These are phyloP conservation scores for Drosophila sproati DNA, from an alignment of 1,140 invertebrate species.

Conservation along the genomic window DNA sequence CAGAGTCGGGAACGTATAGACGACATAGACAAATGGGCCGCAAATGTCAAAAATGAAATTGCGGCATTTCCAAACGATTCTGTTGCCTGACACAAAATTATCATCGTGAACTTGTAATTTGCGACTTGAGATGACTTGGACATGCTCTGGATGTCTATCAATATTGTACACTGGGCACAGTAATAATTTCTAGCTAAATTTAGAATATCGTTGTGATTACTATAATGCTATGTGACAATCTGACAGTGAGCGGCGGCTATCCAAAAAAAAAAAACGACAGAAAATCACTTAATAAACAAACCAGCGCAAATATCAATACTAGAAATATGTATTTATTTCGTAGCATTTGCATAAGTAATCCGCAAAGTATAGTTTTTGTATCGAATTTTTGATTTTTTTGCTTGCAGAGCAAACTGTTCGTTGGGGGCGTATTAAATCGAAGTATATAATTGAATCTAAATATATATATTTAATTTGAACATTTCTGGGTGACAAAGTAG, in stretches of 20 bases:
- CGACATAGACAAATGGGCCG: conserved; percentile 73
- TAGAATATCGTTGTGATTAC: conserved; percentile 34
- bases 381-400: not conserved
- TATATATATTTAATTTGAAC: conserved; percentile 16
- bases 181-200: conserved; percentile 50
- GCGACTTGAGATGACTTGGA: conserved; percentile 42
- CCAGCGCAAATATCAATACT: conserved; percentile 17
- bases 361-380: conserved; percentile 12
- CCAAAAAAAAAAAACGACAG: conserved; percentile 1
- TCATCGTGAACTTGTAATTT: conserved; percentile 77
- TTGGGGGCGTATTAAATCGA: conserved; percentile 34
- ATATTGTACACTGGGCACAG: conserved; percentile 17
- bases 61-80: conserved; percentile 73
- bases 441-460: not conserved
- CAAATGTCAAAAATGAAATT: conserved; percentile 64
- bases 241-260: conserved; percentile 12
- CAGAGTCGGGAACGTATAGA: conserved; percentile 18
- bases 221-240: conserved; percentile 14
- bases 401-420: not conserved
- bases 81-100: conserved; percentile 42
- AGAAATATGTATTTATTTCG: not conserved
- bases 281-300: conserved; percentile 7
- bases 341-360: conserved; percentile 9
- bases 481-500: conserved; percentile 24
- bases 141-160: conserved; percentile 30